A percentile compares a stretch with the other conserved stretches of the same genome.
Evolutionary conservation across 2,888 invertebrate genomes (phyloP).

Genomic region (Geophilus truncorum): DNA sequence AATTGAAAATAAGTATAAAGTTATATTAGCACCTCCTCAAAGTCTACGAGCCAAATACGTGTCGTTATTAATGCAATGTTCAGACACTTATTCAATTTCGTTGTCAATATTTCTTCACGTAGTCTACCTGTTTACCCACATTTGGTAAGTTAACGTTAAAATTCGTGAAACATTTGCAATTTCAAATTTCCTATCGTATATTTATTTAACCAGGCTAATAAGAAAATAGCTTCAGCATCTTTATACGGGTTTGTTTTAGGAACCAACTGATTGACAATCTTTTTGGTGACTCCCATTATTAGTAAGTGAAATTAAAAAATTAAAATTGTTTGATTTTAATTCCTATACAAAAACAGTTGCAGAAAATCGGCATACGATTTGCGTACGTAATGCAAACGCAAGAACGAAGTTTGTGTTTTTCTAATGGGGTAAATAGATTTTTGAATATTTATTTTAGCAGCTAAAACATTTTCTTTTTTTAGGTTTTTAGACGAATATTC

Average conservation of each 20-base stretch:
- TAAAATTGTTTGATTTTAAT: neutral
- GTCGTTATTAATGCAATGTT: constrained; percentile 37
- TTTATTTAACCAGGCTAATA: constrained; percentile 41
- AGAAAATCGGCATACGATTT: constrained; percentile 40
- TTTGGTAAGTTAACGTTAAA: constrained; percentile 39
- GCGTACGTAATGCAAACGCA: constrained; percentile 40
- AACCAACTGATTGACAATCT: constrained; percentile 43
- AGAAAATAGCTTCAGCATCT: constrained; percentile 41
- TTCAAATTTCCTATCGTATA: too few species aligned
- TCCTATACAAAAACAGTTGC: too few species aligned
- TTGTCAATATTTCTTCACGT: constrained; percentile 42
- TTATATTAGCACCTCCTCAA: neutral
- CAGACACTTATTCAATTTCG: constrained; percentile 40
- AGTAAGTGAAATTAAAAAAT: constrained; percentile 42
- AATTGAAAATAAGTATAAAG: too few species aligned
- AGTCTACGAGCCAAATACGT: neutral
- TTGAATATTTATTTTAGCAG: neutral
- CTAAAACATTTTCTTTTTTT: neutral
- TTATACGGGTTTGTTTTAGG: constrained; percentile 44
- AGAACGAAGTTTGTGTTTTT: constrained; percentile 41
- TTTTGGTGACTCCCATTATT: constrained; percentile 43
- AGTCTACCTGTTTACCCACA: constrained; percentile 42
- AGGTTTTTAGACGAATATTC: constrained; percentile 42
- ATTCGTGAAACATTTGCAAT: neutral
- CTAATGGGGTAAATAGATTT: constrained; percentile 41